These are phyloP conservation scores for Ginglymostoma cirratum DNA, from an alignment of 2,113 vertebrate species.

Conservation along the genomic window DNA sequence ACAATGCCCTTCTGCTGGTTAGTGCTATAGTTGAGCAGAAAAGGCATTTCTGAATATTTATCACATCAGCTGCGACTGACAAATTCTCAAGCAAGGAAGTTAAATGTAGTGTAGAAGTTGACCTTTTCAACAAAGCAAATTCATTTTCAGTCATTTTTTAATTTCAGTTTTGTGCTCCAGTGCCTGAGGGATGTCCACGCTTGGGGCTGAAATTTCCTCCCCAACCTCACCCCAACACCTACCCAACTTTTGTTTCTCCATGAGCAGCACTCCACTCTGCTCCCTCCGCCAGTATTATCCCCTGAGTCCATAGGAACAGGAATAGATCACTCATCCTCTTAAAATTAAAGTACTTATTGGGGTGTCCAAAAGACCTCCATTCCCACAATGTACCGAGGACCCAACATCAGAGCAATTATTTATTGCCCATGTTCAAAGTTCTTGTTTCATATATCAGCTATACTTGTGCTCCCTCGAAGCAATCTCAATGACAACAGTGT, in stretches of 20 bases:
- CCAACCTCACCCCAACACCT: neutral
- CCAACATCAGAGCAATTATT: neutral
- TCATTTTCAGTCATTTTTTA: neutral
- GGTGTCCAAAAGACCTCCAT: neutral
- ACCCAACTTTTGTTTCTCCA: no score
- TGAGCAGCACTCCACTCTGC: no score
- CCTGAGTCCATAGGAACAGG: neutral
- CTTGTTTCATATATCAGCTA: neutral
- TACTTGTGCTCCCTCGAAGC: neutral
- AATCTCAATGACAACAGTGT: neutral
- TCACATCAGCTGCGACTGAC: neutral
- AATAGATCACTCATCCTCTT: no score
- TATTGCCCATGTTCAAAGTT: neutral
- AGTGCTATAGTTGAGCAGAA: neutral
- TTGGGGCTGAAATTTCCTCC: neutral
- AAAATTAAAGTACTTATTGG: neutral
- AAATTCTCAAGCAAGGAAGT: neutral
- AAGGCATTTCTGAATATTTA: neutral
- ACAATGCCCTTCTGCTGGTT: neutral
- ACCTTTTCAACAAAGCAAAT: slow-evolving; percentile 5
- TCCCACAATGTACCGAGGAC: neutral
- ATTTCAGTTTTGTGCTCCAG: neutral
- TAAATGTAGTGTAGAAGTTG: neutral
- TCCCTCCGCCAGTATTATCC: neutral
- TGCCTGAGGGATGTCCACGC: neutral